Percentiles rank a stretch among this genome's conserved stretches.
phyloP scores from a whole-genome alignment of 2,113 vertebrate genomes.

The Canis aureus region DNA sequence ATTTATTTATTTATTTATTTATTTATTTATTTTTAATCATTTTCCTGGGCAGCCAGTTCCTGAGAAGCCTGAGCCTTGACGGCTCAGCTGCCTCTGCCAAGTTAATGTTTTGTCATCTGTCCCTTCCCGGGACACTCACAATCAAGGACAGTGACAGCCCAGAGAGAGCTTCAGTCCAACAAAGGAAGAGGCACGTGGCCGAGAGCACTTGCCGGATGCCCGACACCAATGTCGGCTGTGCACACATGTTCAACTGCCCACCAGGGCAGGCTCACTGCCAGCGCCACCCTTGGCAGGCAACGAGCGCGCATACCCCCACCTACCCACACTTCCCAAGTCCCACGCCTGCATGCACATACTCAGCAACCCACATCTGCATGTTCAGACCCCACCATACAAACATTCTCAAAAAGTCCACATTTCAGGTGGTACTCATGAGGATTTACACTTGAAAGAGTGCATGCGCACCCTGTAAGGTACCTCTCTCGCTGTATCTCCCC shows the following conservation, averaged over 20 bases:
- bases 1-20: neutral
- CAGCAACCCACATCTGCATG: neutral
- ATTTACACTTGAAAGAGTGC: neutral
- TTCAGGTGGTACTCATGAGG: neutral
- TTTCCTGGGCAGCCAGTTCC: neutral
- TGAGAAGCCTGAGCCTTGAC: neutral
- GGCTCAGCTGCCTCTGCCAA: neutral
- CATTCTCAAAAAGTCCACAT: neutral
- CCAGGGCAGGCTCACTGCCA: neutral
- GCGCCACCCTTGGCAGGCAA: neutral
- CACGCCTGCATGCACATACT: neutral
- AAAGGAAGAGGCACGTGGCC: neutral
- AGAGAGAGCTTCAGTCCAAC: neutral
- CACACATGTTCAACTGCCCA: neutral
- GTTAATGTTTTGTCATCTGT: neutral
- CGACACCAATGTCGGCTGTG: fast-evolving
- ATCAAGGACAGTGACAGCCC: neutral
- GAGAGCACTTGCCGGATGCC: neutral
- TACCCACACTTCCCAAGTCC: neutral
- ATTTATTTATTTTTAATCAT: constrained; percentile 55
- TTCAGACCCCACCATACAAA: neutral
- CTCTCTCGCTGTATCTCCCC: neutral
- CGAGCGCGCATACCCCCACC: neutral
- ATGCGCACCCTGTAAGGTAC: neutral
- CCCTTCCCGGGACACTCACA: neutral